Percentiles rank a stretch among this genome's conserved stretches.
Conservation (phyloP, 2,113 vertebrate species). For the Corythoichthys haematopterus region DNA sequence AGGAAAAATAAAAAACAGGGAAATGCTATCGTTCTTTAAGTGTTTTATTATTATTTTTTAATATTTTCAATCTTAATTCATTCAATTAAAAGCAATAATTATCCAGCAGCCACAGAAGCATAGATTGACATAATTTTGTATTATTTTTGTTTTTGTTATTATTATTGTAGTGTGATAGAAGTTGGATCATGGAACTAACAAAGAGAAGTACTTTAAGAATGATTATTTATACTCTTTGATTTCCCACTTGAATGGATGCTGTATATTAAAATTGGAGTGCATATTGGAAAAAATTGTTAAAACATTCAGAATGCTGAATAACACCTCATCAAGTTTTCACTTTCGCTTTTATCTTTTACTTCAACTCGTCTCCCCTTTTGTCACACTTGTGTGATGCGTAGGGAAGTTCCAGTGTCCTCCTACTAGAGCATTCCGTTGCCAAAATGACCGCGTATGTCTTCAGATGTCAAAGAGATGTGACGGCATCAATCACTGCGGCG, state of each 20-base stretch:
- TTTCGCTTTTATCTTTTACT: background rate
- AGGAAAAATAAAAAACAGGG: background rate
- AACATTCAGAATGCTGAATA: background rate
- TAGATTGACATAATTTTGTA: background rate
- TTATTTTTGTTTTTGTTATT: background rate
- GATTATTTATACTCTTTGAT: background rate
- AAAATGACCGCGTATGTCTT: constrained; percentile 89
- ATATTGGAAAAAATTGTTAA: background rate
- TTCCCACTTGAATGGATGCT: background rate
- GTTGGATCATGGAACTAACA: background rate
- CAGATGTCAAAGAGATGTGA: constrained; percentile 86
- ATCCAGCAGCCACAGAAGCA: background rate
- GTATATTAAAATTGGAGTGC: background rate
- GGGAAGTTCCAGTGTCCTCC: constrained; percentile 86
- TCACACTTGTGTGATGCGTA: constrained; percentile 55
- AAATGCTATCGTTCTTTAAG: background rate
- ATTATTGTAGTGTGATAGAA: background rate
- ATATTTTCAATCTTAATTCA: too few relatives aligned
- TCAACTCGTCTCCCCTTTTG: background rate
- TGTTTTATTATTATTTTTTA: too few relatives aligned
- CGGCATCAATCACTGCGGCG: constrained; percentile 88
- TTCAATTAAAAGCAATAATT: background rate
- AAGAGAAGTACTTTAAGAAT: background rate
- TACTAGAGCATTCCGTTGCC: constrained; percentile 88
- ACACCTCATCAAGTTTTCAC: background rate